These are phyloP conservation scores for Candoia aspera DNA, from an alignment of 2,113 vertebrate species.

Conservation along the genomic window DNA sequence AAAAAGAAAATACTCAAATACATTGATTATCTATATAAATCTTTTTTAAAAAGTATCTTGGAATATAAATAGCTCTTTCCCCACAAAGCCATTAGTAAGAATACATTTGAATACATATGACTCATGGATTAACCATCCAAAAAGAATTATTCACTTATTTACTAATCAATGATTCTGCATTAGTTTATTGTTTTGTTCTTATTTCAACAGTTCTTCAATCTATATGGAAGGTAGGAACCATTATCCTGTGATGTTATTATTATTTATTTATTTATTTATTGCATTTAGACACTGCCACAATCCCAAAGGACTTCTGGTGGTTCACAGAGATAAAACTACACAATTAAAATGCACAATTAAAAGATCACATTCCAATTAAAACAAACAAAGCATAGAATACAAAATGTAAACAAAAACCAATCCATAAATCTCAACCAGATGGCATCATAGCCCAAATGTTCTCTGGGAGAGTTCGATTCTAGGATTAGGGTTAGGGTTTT, in stretches of 20 bases:
- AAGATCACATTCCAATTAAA: background rate
- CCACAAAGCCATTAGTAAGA: background rate
- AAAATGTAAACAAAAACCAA: background rate
- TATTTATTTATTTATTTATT: background rate
- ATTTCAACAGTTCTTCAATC: conserved; percentile 7
- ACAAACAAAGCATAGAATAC: background rate
- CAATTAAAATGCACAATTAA: background rate
- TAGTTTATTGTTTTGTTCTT: conserved; percentile 18
- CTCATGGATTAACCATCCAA: background rate
- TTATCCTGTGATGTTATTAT: background rate
- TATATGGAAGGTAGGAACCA: background rate
- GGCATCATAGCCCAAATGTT: background rate
- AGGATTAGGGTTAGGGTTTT: too few species aligned
- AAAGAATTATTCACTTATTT: background rate
- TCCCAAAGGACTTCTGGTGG: background rate
- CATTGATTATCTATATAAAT: conserved; percentile 7
- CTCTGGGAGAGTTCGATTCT: background rate
- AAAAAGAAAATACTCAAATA: background rate
- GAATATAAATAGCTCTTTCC: background rate
- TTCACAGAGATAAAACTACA: background rate
- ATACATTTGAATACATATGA: background rate
- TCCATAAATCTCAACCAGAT: background rate
- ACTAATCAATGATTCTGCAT: conserved; percentile 3
- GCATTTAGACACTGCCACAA: background rate
- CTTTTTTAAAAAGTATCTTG: background rate